Evolutionary conservation across 2,797 vertebrate genomes (phyloP).

Genomic region (Pseudochirops corinnae): DNA sequence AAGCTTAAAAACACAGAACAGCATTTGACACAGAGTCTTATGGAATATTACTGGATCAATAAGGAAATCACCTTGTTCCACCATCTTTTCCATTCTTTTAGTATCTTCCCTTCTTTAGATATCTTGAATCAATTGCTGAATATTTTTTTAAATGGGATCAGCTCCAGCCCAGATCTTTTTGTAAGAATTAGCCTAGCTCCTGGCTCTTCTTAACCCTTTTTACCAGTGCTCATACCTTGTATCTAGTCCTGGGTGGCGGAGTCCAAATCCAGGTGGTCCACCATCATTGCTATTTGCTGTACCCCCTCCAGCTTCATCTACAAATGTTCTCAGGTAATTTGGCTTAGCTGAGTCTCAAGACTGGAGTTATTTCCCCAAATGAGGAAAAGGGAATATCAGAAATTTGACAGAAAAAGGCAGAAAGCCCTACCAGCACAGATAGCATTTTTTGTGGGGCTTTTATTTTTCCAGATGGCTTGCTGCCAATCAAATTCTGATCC

Average conservation of each 20-base stretch:
- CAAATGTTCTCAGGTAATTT: neutral
- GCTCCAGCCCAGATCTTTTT: neutral
- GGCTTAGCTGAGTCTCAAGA: neutral
- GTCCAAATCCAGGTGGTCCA: neutral
- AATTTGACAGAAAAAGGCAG: neutral
- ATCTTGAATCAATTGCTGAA: neutral
- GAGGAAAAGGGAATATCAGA: neutral
- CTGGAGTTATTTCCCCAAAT: neutral
- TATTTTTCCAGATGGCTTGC: neutral
- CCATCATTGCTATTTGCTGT: neutral
- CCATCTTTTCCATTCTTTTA: neutral
- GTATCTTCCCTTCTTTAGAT: neutral
- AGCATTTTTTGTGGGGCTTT: neutral
- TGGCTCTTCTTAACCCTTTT: neutral
- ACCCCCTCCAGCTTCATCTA: neutral
- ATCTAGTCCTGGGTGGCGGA: neutral
- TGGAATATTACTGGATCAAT: neutral
- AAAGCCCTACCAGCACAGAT: neutral
- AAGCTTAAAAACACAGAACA: neutral
- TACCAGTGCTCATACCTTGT: neutral
- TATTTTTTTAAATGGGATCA: neutral
- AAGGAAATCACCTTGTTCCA: neutral
- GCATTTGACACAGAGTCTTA: neutral
- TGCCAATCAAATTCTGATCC: neutral
- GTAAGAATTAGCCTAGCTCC: neutral